Percentiles rank a stretch among this genome's conserved stretches.
Conservation (phyloP, 1,140 invertebrate genomes). For the Melitaea cinxia region DNA sequence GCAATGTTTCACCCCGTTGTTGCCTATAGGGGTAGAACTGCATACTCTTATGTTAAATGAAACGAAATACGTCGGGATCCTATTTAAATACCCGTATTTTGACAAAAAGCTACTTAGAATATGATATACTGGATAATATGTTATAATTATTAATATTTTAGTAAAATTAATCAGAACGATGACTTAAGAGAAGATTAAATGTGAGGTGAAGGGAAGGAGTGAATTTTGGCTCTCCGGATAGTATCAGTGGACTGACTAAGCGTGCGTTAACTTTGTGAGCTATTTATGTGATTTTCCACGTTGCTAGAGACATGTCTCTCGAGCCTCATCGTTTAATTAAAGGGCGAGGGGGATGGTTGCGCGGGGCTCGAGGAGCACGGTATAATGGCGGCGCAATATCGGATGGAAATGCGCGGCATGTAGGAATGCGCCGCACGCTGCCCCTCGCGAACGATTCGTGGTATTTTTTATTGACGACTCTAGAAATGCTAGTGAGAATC, state of each 20-base stretch:
- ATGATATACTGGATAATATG: neutral
- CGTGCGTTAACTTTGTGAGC: slow-evolving; percentile 60
- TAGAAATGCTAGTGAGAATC: slow-evolving; percentile 69
- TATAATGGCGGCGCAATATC: slow-evolving; percentile 81
- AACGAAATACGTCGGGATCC: slow-evolving; percentile 13
- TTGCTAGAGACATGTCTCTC: slow-evolving; percentile 73
- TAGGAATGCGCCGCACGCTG: slow-evolving; percentile 77
- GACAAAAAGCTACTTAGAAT: neutral
- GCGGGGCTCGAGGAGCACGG: slow-evolving; percentile 63
- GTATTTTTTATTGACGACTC: slow-evolving; percentile 81
- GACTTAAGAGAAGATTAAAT: neutral
- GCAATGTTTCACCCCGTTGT: slow-evolving; percentile 67
- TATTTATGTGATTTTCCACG: slow-evolving; percentile 77
- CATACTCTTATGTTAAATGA: slow-evolving; percentile 9
- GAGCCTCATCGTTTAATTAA: slow-evolving; percentile 80
- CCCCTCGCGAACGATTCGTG: slow-evolving; percentile 77
- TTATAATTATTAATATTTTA: neutral
- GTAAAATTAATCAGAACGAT: neutral
- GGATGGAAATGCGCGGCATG: slow-evolving; percentile 81
- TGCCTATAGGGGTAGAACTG: slow-evolving; percentile 32
- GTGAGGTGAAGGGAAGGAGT: neutral
- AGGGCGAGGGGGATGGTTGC: slow-evolving; percentile 66
- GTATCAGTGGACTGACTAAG: slow-evolving; percentile 24
- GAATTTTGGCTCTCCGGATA: neutral
- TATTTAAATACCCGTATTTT: neutral